Base-by-base conservation (phyloP, 2,888 invertebrate genomes). In the Odontothrips loti region DNA sequence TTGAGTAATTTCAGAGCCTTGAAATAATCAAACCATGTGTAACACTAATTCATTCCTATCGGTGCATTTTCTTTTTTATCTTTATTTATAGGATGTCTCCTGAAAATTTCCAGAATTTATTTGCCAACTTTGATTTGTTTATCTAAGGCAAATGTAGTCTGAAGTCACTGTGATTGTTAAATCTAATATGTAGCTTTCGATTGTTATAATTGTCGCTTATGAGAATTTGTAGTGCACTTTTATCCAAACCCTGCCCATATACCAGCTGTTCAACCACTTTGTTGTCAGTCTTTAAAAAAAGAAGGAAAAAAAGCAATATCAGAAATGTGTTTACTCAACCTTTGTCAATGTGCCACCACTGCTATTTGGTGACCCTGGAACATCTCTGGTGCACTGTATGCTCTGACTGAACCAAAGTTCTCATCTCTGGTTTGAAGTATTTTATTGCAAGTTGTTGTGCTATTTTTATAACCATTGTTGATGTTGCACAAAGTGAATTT, bases 91-190 rank as follows among this genome's bases (percentile, higher is more conserved):
- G 11, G 23, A 9, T 58, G 58, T 58, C 58, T 58, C 58, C 58
- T 58, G 58, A 58, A 20, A 58, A 6, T 15, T 58, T 58, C 58
- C 58, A 58, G 58, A 58, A 1, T 58, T 58, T 15, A 17, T 58
- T 15, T 58, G 58, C 58, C 58, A 43, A 43, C 6, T 43, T 43
- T 43, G 34, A 43, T 43, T 43, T 43, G 34, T 4, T 2, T 43
- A 43, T 43, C 34, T 6, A 6, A 11, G 68, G 68, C 68, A 75
- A 75, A 27, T 12, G 27, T 27, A 27, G 68, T 75, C 68, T 75
- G 68, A 75, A 23, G 68, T 75, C 68, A 23, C 68, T 75, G 68
- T 75, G 68, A 75, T 58, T 75, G 68, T 75, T 75, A 75, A 8
- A 58, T 58, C 20, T 58, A 58, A 58, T 58, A 43, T 58, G 20